Base-by-base conservation (phyloP, 2,113 vertebrate genomes). In the Acrocephalus kingi region DNA sequence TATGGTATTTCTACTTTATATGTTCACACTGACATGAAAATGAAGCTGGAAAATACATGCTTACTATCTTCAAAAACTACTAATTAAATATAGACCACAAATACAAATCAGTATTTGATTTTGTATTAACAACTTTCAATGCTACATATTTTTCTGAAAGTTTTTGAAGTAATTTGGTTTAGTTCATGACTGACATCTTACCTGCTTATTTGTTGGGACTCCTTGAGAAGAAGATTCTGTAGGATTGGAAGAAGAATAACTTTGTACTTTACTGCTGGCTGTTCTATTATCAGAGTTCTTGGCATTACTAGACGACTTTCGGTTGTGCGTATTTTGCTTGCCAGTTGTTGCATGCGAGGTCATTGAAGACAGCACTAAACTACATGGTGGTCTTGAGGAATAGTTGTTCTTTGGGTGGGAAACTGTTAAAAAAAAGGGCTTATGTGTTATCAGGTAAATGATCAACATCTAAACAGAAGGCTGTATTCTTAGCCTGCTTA, bases 381-480 rank as follows among this genome's bases (percentile, higher is more conserved):
- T 97, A 94, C 98, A 97, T 11, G 98, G 97, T 41, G 98, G 74
- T 93, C 98, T 97, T 56, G 96, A 97, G 90, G 98, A 98, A 48
- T 98, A 98, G 94, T 87, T 98, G 93, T 98, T 98, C 97, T 98
- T 98, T 97, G 98, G 98, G 51, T 98, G 98, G 71, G 98, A 98
- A 96, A 98, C 98, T 98, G 79, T 49, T 13, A 61, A 92, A 96
- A 68, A 28, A 41, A 93, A 52, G 61, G 18, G 8, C 48, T 46
- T 24, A 27, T 39, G n/a, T 27, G 15, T 97, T 80, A 91, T 6
- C 71, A 68, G 13, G 81, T 71, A 79, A 67, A 81, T 18, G 1
- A 84, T 55, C 49, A 79, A 39, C 35, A 83, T 54, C 14, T 84
- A 68, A 89, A 83, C 27, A 39, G 8, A 73, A 85, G 54, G 35